Percentiles rank a stretch among this genome's conserved stretches.
Conservation (phyloP, 2,797 vertebrate genomes). For the Choloepus didactylus region DNA sequence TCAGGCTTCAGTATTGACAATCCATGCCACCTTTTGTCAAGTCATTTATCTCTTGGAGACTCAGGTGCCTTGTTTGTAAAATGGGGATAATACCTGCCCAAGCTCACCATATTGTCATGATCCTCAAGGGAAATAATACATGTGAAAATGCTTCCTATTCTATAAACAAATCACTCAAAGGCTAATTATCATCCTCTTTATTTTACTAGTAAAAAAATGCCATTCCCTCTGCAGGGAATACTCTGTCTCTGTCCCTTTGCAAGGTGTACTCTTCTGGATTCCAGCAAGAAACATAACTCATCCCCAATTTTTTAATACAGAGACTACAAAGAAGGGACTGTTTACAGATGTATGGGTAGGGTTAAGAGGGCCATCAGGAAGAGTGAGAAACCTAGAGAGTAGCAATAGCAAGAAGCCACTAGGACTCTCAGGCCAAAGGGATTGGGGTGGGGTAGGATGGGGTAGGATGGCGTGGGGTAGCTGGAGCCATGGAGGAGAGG, state of each 20-base stretch:
- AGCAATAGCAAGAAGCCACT: neutral
- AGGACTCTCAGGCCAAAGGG: neutral
- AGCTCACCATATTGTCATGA: neutral
- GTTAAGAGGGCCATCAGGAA: neutral
- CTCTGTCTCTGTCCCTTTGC: neutral
- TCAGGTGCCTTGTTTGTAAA: neutral
- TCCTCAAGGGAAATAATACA: slow-evolving; percentile 8
- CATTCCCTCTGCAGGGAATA: neutral
- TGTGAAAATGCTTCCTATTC: neutral
- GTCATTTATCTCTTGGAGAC: neutral
- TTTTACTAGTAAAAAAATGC: neutral
- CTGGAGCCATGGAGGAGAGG: neutral
- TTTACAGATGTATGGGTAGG: neutral
- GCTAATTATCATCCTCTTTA: neutral
- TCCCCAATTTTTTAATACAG: neutral
- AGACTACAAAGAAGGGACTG: neutral
- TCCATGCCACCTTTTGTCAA: neutral
- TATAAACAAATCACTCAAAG: neutral
- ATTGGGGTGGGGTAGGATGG: too few relatives aligned
- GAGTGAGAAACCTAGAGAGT: neutral
- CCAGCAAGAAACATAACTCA: neutral
- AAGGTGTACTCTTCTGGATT: neutral
- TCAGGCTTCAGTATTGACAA: neutral
- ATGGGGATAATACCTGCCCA: neutral
- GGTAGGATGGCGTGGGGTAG: neutral